phyloP scores from a whole-genome alignment of 2,113 vertebrate genomes.

The Phodopus roborovskii region DNA sequence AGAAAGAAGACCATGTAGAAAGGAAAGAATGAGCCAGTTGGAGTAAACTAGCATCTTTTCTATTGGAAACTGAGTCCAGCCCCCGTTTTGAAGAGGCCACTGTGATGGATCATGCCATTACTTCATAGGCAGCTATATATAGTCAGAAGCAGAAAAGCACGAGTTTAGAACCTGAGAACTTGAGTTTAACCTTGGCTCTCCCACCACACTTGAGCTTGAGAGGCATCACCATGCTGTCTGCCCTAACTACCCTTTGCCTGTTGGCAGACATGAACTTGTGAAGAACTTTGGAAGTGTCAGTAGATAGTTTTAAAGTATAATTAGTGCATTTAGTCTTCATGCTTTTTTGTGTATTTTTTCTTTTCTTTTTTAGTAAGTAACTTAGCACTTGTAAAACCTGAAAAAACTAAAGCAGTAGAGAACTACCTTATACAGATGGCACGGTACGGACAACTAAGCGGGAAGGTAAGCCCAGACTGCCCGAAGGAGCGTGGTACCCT shows the following conservation, averaged over 20 bases:
- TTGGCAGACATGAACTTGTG: neutral
- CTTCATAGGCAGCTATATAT: neutral
- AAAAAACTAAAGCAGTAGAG: constrained; percentile 97
- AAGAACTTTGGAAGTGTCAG: constrained; percentile 16
- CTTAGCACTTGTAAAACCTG: constrained; percentile 98
- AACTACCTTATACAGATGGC: constrained; percentile 99
- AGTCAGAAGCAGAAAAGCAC: neutral
- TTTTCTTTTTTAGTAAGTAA: constrained; percentile 94
- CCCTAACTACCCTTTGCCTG: neutral
- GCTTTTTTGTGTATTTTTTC: constrained; percentile 15
- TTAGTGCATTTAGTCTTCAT: constrained; percentile 16
- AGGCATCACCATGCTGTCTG: neutral
- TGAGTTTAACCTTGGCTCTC: neutral
- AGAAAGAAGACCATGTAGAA: neutral
- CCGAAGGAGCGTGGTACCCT: neutral
- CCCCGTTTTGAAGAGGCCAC: neutral
- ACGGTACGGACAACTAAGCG: constrained; percentile 93
- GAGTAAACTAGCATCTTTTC: neutral
- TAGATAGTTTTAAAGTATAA: neutral
- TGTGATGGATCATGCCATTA: neutral
- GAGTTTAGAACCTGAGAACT: neutral
- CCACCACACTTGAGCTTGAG: neutral
- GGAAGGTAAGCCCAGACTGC: constrained; percentile 91
- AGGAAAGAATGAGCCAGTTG: neutral
- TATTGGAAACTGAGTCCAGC: neutral